These are phyloP conservation scores for Leptopilina boulardi DNA, from an alignment of 1,140 invertebrate species.

Conservation along the genomic window DNA sequence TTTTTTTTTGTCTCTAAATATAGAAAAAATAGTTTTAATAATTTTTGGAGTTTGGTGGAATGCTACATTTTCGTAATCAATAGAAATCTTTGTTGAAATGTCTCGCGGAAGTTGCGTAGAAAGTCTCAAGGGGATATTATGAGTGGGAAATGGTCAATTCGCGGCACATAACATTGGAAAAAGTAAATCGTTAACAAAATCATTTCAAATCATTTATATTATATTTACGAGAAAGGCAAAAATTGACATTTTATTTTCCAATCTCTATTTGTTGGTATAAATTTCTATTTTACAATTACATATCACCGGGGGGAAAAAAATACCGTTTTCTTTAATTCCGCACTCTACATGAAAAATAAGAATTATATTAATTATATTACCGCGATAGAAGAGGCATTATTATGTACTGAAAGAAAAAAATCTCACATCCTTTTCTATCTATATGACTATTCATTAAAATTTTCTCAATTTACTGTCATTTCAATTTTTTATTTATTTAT, in stretches of 20 bases:
- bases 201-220: constrained; percentile 32
- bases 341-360: background rate
- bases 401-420: background rate
- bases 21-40: background rate
- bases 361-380: background rate
- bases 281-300: background rate
- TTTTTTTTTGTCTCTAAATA: no score
- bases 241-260: background rate
- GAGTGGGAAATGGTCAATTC: constrained; percentile 32
- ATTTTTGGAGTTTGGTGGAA: background rate
- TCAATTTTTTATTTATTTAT: no score
- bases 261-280: background rate
- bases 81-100: constrained; percentile 60
- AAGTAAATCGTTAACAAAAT: constrained; percentile 40
- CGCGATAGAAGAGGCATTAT: background rate
- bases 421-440: background rate
- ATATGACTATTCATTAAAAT: background rate
- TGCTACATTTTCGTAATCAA: constrained; percentile 58
- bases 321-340: background rate
- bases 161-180: constrained; percentile 31
- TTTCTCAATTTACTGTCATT: background rate
- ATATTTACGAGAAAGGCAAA: constrained; percentile 39
- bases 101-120: constrained; percentile 64
- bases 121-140: constrained; percentile 57
- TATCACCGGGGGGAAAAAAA: background rate